Evolutionary conservation across 64 coral and sea anemone genomes (phyloP).

Genomic region (Hydrozoanthus tunicans): DNA sequence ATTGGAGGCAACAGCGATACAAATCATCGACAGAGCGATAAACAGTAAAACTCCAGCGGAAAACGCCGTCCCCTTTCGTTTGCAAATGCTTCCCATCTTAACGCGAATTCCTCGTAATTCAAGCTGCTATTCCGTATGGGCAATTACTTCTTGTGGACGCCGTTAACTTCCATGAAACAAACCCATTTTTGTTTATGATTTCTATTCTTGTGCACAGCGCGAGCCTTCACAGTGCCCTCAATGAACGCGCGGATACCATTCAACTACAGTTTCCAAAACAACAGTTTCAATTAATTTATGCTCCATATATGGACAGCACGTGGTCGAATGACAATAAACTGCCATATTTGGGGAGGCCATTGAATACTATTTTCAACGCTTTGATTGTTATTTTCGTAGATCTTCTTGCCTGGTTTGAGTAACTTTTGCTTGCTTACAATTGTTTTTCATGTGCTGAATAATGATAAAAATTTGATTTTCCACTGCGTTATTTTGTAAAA

Average conservation of each 20-base stretch:
- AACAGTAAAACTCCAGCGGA: conserved; percentile 28
- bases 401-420: too few species aligned
- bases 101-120: conserved; percentile 7
- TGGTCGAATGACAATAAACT: background rate
- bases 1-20: conserved; percentile 38
- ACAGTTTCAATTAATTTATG: conserved; percentile 36
- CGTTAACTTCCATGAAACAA: conserved; percentile 23
- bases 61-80: conserved; percentile 36
- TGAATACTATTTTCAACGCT: too few species aligned
- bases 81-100: conserved; percentile 43
- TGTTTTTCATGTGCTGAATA: too few species aligned
- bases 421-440: too few species aligned
- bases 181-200: conserved; percentile 39
- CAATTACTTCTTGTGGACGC: conserved; percentile 35
- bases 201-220: background rate
- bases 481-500: too few species aligned
- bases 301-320: conserved; percentile 46
- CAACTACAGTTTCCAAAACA: conserved; percentile 46
- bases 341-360: too few species aligned
- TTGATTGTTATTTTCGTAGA: too few species aligned
- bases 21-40: conserved; percentile 37
- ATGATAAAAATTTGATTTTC: too few species aligned
- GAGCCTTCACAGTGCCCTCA: background rate
- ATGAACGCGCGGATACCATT: conserved; percentile 26
- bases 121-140: conserved; percentile 17